These are phyloP conservation scores for Tenthredo mesomela DNA, from an alignment of 2,888 invertebrate genomes.

Conservation along the genomic window DNA sequence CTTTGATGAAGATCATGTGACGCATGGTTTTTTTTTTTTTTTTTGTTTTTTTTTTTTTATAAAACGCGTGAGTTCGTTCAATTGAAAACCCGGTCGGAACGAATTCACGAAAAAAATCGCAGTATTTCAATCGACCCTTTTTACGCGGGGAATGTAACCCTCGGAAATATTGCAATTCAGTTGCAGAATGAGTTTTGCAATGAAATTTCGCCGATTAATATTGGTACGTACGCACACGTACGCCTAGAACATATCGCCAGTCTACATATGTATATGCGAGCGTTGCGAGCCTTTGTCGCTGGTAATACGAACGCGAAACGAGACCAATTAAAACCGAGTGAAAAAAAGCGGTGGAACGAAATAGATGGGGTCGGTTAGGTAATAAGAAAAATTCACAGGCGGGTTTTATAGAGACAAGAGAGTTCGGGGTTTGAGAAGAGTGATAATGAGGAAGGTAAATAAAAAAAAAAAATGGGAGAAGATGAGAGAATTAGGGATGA, in stretches of 20 bases:
- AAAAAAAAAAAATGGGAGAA: not conserved
- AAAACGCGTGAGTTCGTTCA: not conserved
- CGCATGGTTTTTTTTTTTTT: no score
- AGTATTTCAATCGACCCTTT: not conserved
- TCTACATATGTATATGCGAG: not conserved
- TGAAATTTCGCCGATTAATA: not conserved
- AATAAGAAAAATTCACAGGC: conserved; percentile 23
- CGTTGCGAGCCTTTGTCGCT: not conserved
- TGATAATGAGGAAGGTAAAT: not conserved
- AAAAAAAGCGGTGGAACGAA: conserved; percentile 26
- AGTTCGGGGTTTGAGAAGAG: not conserved
- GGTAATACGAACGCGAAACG: conserved; percentile 10
- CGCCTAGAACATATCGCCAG: not conserved
- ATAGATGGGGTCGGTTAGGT: not conserved
- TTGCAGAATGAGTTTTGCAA: not conserved
- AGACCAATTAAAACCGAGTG: conserved; percentile 47
- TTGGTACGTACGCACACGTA: not conserved
- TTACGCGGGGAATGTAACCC: not conserved
- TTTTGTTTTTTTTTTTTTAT: not conserved
- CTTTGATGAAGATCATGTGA: no score
- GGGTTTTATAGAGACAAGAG: not conserved
- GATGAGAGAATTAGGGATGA: not conserved
- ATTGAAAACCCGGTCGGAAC: not conserved
- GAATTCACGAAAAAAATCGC: not conserved
- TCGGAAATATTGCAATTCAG: not conserved